phyloP scores from a whole-genome alignment of 1,140 invertebrate genomes.

The Platorchestia sp. region DNA sequence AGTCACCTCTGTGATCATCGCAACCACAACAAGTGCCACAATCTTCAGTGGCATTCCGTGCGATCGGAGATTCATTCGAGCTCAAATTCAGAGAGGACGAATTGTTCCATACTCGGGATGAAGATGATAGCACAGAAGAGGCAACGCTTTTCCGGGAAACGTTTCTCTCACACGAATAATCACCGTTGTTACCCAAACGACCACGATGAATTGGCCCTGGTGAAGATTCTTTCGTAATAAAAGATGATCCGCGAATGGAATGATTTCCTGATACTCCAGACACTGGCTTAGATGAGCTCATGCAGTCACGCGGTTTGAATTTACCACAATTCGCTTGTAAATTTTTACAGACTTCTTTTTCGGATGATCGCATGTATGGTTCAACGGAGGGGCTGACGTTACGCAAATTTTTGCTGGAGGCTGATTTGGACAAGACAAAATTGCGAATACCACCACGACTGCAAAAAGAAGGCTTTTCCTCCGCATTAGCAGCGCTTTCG shows the following conservation, averaged over 20 bases:
- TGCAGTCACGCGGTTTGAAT: neutral
- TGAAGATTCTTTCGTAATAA: neutral
- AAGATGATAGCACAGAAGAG: slow-evolving; percentile 1
- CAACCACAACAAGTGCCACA: neutral
- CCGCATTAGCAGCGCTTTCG: neutral
- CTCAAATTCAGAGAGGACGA: neutral
- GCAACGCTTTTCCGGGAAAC: neutral
- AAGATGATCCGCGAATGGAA: neutral
- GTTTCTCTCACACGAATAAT: neutral
- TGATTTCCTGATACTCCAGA: neutral
- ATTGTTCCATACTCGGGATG: neutral
- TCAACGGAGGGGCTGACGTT: neutral
- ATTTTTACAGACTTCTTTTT: slow-evolving; percentile 6
- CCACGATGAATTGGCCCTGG: neutral
- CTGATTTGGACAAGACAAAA: slow-evolving; percentile 7
- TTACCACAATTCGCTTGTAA: neutral
- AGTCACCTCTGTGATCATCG: neutral
- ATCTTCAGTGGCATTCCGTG: neutral
- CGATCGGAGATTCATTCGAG: neutral
- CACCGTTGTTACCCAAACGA: neutral
- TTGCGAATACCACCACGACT: slow-evolving; percentile 7
- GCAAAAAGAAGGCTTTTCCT: neutral
- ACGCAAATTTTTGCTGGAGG: slow-evolving; percentile 35
- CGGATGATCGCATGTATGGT: neutral
- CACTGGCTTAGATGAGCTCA: neutral